Evolutionary conservation across 2,888 invertebrate genomes (phyloP), one percentile per base, ranked within the genome.

Genomic region (Clunio marinus): DNA sequence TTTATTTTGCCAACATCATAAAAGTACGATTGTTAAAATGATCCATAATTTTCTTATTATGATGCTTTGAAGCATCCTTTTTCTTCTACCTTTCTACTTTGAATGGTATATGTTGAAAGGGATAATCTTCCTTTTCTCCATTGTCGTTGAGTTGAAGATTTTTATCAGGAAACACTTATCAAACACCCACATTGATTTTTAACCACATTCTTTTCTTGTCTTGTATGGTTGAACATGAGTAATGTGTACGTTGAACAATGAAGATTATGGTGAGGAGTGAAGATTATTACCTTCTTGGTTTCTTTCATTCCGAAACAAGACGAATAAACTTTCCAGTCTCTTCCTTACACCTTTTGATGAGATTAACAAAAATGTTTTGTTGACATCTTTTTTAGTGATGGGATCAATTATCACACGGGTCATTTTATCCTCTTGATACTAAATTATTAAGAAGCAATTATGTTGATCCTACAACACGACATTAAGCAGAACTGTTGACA

Each of bases 151-250:
- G 41, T 41, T 41, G 41, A 24, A 57, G 57, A 57, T 37, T 60
- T n/a, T 63, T 63, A 63, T 63, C 63, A 63, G 63, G 63, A 63
- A 63, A 37, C 63, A 63, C 63, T 63, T 63, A 63, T 46, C 63
- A 46, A 46, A 46, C 45, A 63, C 63, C 63, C 46, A 63, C 46
- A 45, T 63, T 63, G 60, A 45, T 63, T 63, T 46, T 46, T 45
- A 63, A 62, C 62, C 62, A 37, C 46, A 46, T 27, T 45, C 51
- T 20, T 32, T 32, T 20, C 20, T 51, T 51, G 51, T 7, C 20
- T 15, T 22, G 51, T n/a, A 22, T n/a, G 17, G 20, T 3, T 8
- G 22, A 51, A 51, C 20, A 51, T 22, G 51, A 20, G 51, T 41
- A 41, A 41, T 41, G 41, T 41, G 15, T 15, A 41, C 41, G 41